Evolutionary conservation across 1,140 invertebrate genomes (phyloP).

Genomic region (Phortica variegata): DNA sequence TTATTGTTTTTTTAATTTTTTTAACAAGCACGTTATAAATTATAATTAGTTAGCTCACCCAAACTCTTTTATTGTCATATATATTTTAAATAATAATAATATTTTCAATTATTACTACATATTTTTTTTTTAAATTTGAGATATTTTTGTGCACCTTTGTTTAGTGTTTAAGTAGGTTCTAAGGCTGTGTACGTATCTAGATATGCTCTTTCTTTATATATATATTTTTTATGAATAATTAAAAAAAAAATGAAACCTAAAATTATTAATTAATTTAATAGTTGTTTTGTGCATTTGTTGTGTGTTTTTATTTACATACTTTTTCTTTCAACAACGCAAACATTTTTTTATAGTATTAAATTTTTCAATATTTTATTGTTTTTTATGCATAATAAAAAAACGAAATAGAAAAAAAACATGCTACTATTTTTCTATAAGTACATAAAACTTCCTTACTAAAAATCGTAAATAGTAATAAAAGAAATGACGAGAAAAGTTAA

Average conservation of each 20-base stretch:
- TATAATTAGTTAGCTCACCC: too few species aligned
- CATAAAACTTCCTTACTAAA: too few species aligned
- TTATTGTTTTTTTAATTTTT: slow-evolving; percentile 14
- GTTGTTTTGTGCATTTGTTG: slow-evolving; percentile 24
- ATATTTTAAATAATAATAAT: too few species aligned
- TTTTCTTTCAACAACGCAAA: slow-evolving; percentile 19
- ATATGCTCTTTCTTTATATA: slow-evolving; percentile 10
- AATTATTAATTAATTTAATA: slow-evolving; percentile 5
- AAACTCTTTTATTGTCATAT: slow-evolving; percentile 8
- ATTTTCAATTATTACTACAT: too few species aligned
- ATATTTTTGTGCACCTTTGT: slow-evolving; percentile 24
- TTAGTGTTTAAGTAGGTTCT: slow-evolving; percentile 47
- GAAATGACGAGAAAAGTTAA: background rate
- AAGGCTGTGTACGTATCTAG: slow-evolving; percentile 52
- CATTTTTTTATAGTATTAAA: too few species aligned
- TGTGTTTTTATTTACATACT: slow-evolving; percentile 42
- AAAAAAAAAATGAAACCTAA: slow-evolving; percentile 15
- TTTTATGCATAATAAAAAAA: too few species aligned
- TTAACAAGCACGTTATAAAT: slow-evolving; percentile 6
- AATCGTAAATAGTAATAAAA: too few species aligned
- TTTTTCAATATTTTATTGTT: too few species aligned
- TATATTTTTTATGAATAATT: slow-evolving; percentile 14
- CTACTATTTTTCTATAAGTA: too few species aligned
- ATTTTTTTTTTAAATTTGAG: slow-evolving; percentile 17
- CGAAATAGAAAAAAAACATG: too few species aligned